Conservation (phyloP, 2,113 vertebrate species). For the Hemicordylus capensis region DNA sequence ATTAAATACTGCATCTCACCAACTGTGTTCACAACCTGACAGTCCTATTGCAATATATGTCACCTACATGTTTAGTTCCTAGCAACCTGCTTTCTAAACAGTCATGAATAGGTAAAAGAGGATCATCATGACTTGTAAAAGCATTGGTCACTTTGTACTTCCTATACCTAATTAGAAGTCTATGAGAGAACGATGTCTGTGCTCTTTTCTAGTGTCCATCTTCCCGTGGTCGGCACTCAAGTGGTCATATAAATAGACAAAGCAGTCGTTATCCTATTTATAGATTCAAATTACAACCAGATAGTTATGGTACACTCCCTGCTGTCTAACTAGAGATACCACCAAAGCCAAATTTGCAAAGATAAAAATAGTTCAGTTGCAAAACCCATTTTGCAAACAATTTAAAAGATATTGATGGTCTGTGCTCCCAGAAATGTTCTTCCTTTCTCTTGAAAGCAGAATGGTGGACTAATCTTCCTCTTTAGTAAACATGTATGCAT, state of each 20-base stretch:
- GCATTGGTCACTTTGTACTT: not conserved
- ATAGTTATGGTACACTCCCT: conserved; percentile 14
- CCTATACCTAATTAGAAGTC: conserved; percentile 15
- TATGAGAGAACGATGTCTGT: not conserved
- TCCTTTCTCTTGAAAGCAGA: not conserved
- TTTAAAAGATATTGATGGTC: not conserved
- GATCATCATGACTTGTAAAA: not conserved
- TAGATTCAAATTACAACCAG: conserved; percentile 25
- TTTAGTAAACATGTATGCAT: not conserved
- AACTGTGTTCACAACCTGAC: not conserved
- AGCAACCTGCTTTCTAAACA: too few relatives aligned
- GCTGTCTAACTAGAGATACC: conserved; percentile 13
- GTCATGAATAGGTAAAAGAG: not conserved
- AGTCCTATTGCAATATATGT: not conserved
- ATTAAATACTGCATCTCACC: not conserved
- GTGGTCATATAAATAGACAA: conserved; percentile 7
- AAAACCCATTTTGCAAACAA: not conserved
- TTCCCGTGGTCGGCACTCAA: conserved; percentile 1
- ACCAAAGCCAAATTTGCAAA: not conserved
- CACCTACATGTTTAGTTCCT: not conserved
- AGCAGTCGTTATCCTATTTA: conserved; percentile 5
- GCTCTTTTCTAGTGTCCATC: conserved; percentile 7
- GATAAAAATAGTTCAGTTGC: not conserved
- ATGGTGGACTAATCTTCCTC: not conserved
- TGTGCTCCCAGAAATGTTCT: not conserved